phyloP scores from a whole-genome alignment of 2,888 invertebrate genomes.

The Drosophila rubida region DNA sequence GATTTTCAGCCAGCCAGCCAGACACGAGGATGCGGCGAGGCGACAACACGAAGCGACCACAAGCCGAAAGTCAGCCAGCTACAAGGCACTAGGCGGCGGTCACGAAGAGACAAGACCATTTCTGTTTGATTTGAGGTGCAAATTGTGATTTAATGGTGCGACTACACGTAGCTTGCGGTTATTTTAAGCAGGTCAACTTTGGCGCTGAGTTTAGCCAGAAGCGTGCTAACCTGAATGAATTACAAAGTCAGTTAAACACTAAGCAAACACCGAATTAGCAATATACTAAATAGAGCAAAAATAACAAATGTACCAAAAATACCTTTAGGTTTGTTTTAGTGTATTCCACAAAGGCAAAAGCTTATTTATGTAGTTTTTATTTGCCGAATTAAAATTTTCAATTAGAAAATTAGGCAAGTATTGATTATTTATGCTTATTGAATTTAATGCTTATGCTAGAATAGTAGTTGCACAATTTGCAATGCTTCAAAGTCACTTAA shows the following conservation, averaged over 20 bases:
- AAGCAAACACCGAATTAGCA: too few relatives aligned
- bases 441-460: too few relatives aligned
- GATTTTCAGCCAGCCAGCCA: constrained; percentile 54
- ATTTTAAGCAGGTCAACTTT: constrained; percentile 48
- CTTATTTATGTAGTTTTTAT: too few relatives aligned
- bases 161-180: constrained; percentile 10
- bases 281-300: too few relatives aligned
- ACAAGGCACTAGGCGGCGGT: not conserved
- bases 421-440: too few relatives aligned
- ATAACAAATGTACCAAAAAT: too few relatives aligned
- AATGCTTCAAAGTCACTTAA: not conserved
- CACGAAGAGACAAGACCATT: constrained; percentile 28
- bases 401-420: too few relatives aligned
- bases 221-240: not conserved
- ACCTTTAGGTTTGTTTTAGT: too few relatives aligned
- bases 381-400: too few relatives aligned
- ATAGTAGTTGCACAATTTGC: too few relatives aligned
- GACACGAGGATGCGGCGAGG: constrained; percentile 15
- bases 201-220: constrained; percentile 16
- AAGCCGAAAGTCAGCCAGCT: constrained; percentile 6
- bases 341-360: too few relatives aligned
- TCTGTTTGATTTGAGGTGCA: constrained; percentile 60
- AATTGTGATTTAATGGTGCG: constrained; percentile 61
- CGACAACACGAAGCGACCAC: constrained; percentile 5
- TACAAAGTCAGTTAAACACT: not conserved